phyloP scores from a whole-genome alignment of 2,797 vertebrate genomes.

The Scomberomorus guttatus region DNA sequence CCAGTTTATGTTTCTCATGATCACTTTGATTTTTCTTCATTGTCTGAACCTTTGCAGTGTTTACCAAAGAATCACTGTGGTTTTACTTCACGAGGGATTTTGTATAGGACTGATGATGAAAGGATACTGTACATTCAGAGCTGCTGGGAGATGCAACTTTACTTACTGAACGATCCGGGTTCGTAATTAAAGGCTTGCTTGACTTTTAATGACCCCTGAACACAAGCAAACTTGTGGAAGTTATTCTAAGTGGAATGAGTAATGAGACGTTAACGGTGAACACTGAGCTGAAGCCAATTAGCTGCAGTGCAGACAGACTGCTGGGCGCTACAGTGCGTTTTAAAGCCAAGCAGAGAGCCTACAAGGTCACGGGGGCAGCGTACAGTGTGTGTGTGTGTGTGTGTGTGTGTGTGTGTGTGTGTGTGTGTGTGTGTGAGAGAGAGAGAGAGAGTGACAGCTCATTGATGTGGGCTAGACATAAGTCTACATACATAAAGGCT shows the following conservation, averaged over 20 bases:
- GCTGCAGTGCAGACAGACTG: constrained; percentile 76
- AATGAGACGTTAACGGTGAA: constrained; percentile 80
- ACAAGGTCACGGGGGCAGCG: constrained; percentile 65
- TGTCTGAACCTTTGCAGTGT: neutral
- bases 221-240: constrained; percentile 80
- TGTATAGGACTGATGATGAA: neutral
- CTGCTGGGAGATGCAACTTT: constrained; percentile 64
- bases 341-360: constrained; percentile 63
- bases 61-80: neutral
- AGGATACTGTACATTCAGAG: constrained; percentile 25
- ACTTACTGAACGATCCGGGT: constrained; percentile 71
- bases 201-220: constrained; percentile 81
- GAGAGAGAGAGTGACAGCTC: neutral
- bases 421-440: neutral
- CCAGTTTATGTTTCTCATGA: neutral
- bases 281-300: constrained; percentile 79
- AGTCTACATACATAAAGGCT: neutral
- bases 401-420: neutral
- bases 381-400: neutral
- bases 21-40: neutral
- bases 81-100: constrained; percentile 4
- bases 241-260: constrained; percentile 82
- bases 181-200: constrained; percentile 82
- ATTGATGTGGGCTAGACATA: neutral
- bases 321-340: constrained; percentile 71